A percentile compares a stretch with the other conserved stretches of the same genome.
phyloP scores from a whole-genome alignment of 2,888 invertebrate genomes.

The Callosobruchus maculatus region DNA sequence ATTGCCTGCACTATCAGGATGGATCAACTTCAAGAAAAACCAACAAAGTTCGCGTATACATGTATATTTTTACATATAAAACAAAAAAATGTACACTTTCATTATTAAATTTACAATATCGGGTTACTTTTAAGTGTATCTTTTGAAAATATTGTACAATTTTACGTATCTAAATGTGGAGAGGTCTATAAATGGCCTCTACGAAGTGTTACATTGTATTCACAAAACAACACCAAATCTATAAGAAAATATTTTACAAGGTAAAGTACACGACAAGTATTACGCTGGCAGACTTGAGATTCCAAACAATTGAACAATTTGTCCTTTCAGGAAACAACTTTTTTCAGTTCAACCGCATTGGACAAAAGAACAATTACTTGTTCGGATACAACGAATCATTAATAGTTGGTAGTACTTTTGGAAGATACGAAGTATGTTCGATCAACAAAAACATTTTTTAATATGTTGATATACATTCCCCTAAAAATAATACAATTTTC shows the following conservation, averaged over 20 bases:
- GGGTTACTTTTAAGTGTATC: conserved; percentile 16
- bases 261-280: conserved; percentile 20
- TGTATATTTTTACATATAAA: conserved; percentile 41
- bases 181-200: conserved; percentile 23
- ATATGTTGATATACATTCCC: too few species aligned
- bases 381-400: too few species aligned
- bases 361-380: too few species aligned
- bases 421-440: too few species aligned
- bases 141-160: conserved; percentile 48
- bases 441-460: too few species aligned
- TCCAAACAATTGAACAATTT: not conserved
- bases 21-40: conserved; percentile 18
- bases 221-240: conserved; percentile 45
- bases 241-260: conserved; percentile 44
- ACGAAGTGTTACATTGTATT: conserved; percentile 38
- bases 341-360: too few species aligned
- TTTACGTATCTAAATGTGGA: conserved; percentile 48
- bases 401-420: too few species aligned
- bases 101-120: conserved; percentile 35
- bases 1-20: conserved; percentile 2
- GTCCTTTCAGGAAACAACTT: not conserved
- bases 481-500: too few species aligned
- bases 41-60: conserved; percentile 38
- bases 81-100: conserved; percentile 33
- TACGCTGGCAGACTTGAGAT: not conserved